Base-by-base conservation (phyloP, 2,888 invertebrate species). In the Metopia argyrocephala region DNA sequence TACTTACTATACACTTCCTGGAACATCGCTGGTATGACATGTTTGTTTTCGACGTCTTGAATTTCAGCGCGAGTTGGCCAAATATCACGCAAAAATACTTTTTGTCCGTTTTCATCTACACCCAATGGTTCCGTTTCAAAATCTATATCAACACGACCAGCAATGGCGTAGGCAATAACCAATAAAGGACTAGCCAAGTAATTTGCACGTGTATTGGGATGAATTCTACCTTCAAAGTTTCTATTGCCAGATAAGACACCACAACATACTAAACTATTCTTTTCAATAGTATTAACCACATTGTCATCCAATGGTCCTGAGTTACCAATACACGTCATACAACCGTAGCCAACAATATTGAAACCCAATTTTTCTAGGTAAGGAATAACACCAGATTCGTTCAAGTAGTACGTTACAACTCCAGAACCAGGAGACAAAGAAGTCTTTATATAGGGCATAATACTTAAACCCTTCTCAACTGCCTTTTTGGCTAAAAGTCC, bases 251-350 rank as follows among this genome's bases (percentile, higher is more conserved):
- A 98, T 0, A 99, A 92, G 0, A 99, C 98, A 0, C 98, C 98
- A 87, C 97, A 97, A 86, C 98, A 98, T 0, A 99, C 97, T 54
- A 99, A 92, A 88, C 96, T 96, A 88, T 97, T 97, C 94, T 96
- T 95, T 88, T 98, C 98, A 83, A 98, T 97, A 1, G 97, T 97
- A 86, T 96, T 95, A 0, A 94, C 95, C n/a, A 98, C 95, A 85
- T 95, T 93, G 65, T 98, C 98, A 69, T 96, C 96, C 0, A 99
- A 93, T 0, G 98, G 98, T 0, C 99, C 99, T 5, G 97, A 97
- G 92, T 99, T 99, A 0, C 99, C 99, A 85, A 99, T 99, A 89
- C 99, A 99, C 0, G 99, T 99, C 98, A 98, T 99, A 90, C 99
- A 99, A 0, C 99, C 99, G 88, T 98, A 99, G n/a, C 99, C 99